phyloP scores from a whole-genome alignment of 2,888 invertebrate species.

The Drosophila algonquin region DNA sequence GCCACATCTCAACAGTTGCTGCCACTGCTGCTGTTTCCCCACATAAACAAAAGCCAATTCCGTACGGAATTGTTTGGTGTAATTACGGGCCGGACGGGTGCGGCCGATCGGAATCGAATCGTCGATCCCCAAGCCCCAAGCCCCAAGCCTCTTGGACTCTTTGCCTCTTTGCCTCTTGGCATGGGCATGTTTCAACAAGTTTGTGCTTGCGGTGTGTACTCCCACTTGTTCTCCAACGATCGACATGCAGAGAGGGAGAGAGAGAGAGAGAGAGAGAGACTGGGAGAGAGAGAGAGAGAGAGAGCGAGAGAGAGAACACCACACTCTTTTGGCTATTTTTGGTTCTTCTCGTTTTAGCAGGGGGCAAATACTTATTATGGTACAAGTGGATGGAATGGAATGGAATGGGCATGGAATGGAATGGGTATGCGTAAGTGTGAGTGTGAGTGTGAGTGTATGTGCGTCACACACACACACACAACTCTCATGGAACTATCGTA shows the following conservation, averaged over 20 bases:
- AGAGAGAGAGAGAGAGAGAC: not conserved
- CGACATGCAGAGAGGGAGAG: not conserved
- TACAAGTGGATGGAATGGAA: slow-evolving; percentile 24
- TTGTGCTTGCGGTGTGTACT: slow-evolving; percentile 59
- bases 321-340: slow-evolving; percentile 39
- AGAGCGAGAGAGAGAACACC: not conserved
- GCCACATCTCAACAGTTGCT: slow-evolving; percentile 44
- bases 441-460: not conserved
- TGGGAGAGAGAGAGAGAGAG: not conserved
- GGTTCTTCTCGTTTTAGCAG: slow-evolving; percentile 28
- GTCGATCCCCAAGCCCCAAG: no score
- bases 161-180: slow-evolving; percentile 46
- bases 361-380: slow-evolving; percentile 35
- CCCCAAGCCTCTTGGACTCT: slow-evolving; percentile 30
- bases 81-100: slow-evolving; percentile 57
- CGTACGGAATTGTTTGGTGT: slow-evolving; percentile 57
- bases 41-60: slow-evolving; percentile 12
- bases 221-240: slow-evolving; percentile 40
- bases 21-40: slow-evolving; percentile 2
- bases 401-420: not conserved
- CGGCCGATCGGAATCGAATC: slow-evolving; percentile 22
- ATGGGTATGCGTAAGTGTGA: slow-evolving; percentile 11
- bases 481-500: no score
- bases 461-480: slow-evolving; percentile 25
- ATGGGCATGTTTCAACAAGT: slow-evolving; percentile 61